Conservation (phyloP, 1,140 invertebrate species). For the Oedothorax gibbosus region DNA sequence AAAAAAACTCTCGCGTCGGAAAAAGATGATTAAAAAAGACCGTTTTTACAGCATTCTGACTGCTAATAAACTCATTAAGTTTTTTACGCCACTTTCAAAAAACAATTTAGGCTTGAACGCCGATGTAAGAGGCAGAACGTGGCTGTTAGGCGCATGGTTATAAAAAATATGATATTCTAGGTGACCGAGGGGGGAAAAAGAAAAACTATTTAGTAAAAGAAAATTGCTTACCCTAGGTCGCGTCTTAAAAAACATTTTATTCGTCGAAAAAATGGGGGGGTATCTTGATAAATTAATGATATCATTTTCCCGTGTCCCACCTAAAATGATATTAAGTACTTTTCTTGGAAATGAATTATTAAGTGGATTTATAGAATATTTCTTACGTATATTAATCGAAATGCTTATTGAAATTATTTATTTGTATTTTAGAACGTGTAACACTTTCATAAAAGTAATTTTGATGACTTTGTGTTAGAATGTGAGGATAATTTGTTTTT, state of each 20-base stretch:
- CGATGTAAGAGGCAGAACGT: slow-evolving; percentile 20
- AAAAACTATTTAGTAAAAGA: slow-evolving; percentile 27
- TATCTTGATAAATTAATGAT: not conserved
- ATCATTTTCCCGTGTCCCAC: not conserved
- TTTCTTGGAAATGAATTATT: too few relatives aligned
- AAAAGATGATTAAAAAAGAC: slow-evolving; percentile 17
- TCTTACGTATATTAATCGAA: too few relatives aligned
- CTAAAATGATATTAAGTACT: not conserved
- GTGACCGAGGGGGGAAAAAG: not conserved
- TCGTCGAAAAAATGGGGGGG: not conserved
- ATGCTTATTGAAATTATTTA: too few relatives aligned
- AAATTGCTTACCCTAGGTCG: not conserved
- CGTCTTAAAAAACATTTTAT: not conserved
- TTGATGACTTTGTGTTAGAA: too few relatives aligned
- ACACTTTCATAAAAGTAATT: too few relatives aligned
- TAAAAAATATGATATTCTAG: slow-evolving; percentile 4
- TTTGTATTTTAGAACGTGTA: too few relatives aligned
- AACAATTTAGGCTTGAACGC: slow-evolving; percentile 45
- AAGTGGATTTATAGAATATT: too few relatives aligned
- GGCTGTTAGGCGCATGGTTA: not conserved
- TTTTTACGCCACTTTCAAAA: slow-evolving; percentile 26
- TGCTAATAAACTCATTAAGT: slow-evolving; percentile 50
- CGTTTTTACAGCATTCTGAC: slow-evolving; percentile 24
- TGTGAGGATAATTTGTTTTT: too few relatives aligned
- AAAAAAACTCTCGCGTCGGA: slow-evolving; percentile 19